A percentile compares a stretch with the other conserved stretches of the same genome.
Evolutionary conservation across 2,888 invertebrate species (phyloP).

Genomic region (Idaea straminata): DNA sequence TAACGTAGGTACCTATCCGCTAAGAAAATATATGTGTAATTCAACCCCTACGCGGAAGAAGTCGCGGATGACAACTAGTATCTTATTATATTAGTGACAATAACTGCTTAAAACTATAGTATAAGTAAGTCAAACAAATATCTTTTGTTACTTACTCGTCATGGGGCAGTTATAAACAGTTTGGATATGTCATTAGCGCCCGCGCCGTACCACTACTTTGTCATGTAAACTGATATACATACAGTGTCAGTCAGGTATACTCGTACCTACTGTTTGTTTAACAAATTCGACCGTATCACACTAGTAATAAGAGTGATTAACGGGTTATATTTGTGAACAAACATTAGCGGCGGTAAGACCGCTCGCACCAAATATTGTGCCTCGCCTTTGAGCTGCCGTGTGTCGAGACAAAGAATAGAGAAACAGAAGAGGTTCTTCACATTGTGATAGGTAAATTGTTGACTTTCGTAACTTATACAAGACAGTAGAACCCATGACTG

Average conservation of each 20-base stretch:
- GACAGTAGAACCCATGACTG: too few relatives aligned
- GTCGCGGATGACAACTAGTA: too few relatives aligned
- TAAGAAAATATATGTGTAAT: too few relatives aligned
- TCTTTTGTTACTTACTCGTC: background rate
- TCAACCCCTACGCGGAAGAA: too few relatives aligned
- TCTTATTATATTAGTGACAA: background rate
- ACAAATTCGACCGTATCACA: constrained; percentile 31
- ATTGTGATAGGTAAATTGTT: background rate
- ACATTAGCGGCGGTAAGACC: constrained; percentile 44
- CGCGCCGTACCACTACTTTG: constrained; percentile 41
- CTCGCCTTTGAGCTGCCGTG: constrained; percentile 66
- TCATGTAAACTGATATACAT: constrained; percentile 48
- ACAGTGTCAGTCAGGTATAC: too few relatives aligned
- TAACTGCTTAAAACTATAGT: background rate
- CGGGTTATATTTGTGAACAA: constrained; percentile 35
- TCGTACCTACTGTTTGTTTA: constrained; percentile 25
- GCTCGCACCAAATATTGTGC: constrained; percentile 51
- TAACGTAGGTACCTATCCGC: too few relatives aligned
- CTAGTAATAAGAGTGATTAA: constrained; percentile 24
- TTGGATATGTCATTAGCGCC: constrained; percentile 47
- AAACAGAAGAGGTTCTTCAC: constrained; percentile 19
- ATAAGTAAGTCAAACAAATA: background rate
- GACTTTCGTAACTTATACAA: too few relatives aligned
- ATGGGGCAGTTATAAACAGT: constrained; percentile 31
- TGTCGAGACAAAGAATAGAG: constrained; percentile 45